Percentiles rank a stretch among this genome's conserved stretches.
These are phyloP conservation scores for Girardia tigrina DNA, from an alignment of 2,888 invertebrate genomes.

Conservation along the genomic window DNA sequence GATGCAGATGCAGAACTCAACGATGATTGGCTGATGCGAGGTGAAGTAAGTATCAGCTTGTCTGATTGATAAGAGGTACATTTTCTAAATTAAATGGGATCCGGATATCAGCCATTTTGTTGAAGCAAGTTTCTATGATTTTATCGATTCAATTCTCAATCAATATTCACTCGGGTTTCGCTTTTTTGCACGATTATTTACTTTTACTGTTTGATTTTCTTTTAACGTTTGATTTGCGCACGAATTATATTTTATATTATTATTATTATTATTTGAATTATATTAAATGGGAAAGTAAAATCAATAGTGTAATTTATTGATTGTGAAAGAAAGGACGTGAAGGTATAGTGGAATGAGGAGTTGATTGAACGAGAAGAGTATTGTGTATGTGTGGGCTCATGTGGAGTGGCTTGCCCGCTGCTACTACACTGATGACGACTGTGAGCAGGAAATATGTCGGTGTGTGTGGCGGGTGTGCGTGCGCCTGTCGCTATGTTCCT, in stretches of 20 bases:
- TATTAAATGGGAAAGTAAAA: too few relatives aligned
- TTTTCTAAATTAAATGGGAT: constrained; percentile 23
- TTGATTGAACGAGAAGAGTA: background rate
- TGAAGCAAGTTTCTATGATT: constrained; percentile 18
- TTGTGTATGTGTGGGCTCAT: constrained; percentile 9
- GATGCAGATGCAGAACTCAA: constrained; percentile 18
- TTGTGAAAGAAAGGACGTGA: background rate
- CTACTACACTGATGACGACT: background rate
- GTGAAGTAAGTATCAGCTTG: constrained; percentile 23
- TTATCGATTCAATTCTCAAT: constrained; percentile 5
- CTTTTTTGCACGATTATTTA: background rate
- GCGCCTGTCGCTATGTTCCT: constrained; percentile 5
- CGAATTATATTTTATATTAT: too few relatives aligned
- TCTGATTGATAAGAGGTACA: constrained; percentile 23
- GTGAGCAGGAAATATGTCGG: constrained; percentile 9
- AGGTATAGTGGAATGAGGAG: constrained; percentile 13
- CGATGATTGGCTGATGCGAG: constrained; percentile 23
- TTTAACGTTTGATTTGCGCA: too few relatives aligned
- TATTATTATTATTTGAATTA: too few relatives aligned
- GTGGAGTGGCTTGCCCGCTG: background rate
- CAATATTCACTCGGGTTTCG: background rate
- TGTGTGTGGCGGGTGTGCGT: too few relatives aligned
- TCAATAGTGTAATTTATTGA: constrained; percentile 13
- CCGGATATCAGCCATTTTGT: constrained; percentile 23
- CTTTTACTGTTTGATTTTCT: too few relatives aligned